phyloP scores from a whole-genome alignment of 2,888 invertebrate species.

The Melanchra persicariae region DNA sequence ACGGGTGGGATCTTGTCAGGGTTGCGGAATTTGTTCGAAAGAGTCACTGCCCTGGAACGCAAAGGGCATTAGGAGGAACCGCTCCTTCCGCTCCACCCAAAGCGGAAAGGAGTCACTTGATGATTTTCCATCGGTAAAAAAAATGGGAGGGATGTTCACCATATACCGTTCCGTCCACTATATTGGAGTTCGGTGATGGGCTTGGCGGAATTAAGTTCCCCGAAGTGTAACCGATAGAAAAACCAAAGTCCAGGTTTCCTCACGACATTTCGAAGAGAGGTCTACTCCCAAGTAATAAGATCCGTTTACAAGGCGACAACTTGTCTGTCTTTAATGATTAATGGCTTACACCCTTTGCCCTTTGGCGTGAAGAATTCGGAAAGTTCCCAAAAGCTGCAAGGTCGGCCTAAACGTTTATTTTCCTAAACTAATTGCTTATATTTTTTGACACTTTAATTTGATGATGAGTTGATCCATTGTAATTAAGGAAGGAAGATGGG shows the following conservation, averaged over 20 bases:
- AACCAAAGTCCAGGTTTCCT: background rate
- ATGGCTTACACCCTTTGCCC: conserved; percentile 64
- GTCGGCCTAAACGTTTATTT: conserved; percentile 58
- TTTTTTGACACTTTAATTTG: conserved; percentile 60
- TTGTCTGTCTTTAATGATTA: conserved; percentile 67
- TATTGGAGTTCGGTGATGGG: too few relatives aligned
- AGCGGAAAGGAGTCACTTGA: too few relatives aligned
- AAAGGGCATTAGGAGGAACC: too few relatives aligned
- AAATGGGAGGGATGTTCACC: too few relatives aligned
- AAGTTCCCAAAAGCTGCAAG: conserved; percentile 58
- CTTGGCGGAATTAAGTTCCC: too few relatives aligned
- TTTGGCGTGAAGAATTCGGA: conserved; percentile 51
- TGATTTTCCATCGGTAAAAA: too few relatives aligned
- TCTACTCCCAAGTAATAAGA: conserved; percentile 59
- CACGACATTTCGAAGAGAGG: conserved; percentile 4
- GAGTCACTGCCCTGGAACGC: too few relatives aligned
- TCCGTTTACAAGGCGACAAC: conserved; percentile 63
- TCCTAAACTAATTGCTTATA: conserved; percentile 58
- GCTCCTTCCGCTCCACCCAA: too few relatives aligned
- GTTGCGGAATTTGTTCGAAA: too few relatives aligned
- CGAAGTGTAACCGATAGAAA: too few relatives aligned
- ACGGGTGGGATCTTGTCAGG: too few relatives aligned
- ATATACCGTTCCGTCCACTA: too few relatives aligned
- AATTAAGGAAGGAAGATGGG: conserved; percentile 11
- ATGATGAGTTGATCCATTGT: conserved; percentile 16